These are phyloP conservation scores for Nebria salina DNA, from an alignment of 2,888 invertebrate species.

Conservation along the genomic window DNA sequence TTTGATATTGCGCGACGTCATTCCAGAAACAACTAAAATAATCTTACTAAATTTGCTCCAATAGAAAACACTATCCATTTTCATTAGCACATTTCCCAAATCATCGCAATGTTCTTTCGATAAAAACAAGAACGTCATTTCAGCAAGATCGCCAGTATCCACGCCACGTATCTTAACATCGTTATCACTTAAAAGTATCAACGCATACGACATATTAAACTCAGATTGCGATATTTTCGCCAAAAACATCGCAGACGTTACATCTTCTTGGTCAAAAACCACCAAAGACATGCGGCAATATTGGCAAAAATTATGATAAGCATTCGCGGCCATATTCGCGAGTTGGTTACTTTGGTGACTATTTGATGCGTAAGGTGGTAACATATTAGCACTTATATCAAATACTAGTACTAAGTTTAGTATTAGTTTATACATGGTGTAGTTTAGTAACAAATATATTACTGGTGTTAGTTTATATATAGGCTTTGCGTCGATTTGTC, in stretches of 20 bases:
- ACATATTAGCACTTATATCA: background rate
- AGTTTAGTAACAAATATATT: too few relatives aligned
- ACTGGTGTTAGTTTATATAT: too few relatives aligned
- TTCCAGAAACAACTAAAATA: slow-evolving; percentile 9
- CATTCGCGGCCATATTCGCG: background rate
- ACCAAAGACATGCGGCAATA: background rate
- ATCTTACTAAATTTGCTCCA: slow-evolving; percentile 18
- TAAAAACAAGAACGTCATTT: slow-evolving; percentile 16
- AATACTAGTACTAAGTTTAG: too few relatives aligned
- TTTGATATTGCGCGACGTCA: background rate
- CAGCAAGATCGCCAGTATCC: background rate
- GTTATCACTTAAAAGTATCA: background rate
- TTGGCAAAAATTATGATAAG: background rate
- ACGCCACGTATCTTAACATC: background rate
- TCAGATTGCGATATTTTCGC: background rate
- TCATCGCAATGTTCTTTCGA: slow-evolving; percentile 7
- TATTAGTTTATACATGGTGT: too few relatives aligned
- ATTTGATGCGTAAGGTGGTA: background rate
- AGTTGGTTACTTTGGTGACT: background rate
- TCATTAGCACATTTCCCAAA: background rate
- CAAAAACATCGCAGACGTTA: background rate
- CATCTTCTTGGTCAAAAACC: background rate
- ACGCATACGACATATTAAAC: background rate
- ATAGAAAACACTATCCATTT: background rate
- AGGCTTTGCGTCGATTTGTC: too few relatives aligned